phyloP scores from a whole-genome alignment of 1,140 invertebrate genomes.

The Semibalanus balanoides region DNA sequence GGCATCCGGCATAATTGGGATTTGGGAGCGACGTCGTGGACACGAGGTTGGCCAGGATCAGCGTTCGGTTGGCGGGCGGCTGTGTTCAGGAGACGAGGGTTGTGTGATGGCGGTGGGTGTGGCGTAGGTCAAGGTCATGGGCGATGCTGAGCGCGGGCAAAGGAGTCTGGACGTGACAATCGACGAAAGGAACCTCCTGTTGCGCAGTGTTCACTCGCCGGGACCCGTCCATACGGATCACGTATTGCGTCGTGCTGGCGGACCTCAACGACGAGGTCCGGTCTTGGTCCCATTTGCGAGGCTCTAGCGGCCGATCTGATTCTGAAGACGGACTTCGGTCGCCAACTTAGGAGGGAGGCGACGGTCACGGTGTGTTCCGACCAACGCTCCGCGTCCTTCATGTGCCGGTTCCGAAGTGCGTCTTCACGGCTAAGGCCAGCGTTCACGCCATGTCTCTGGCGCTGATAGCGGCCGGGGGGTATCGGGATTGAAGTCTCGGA shows the following conservation, averaged over 20 bases:
- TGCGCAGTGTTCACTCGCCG: conserved; percentile 8
- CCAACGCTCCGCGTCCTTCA: not conserved
- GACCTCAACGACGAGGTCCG: conserved; percentile 6
- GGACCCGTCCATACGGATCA: conserved; percentile 7
- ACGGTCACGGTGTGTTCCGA: conserved; percentile 6
- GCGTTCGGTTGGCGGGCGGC: too few relatives aligned
- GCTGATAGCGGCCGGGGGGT: not conserved
- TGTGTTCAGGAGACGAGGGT: too few relatives aligned
- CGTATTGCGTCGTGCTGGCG: conserved; percentile 9
- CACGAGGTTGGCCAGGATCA: too few relatives aligned
- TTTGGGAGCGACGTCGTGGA: too few relatives aligned
- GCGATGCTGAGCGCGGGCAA: too few relatives aligned
- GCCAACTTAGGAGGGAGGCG: not conserved
- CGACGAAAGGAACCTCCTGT: conserved; percentile 11
- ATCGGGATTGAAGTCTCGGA: conserved; percentile 9
- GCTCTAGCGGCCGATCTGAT: conserved; percentile 7
- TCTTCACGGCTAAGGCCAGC: not conserved
- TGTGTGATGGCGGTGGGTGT: too few relatives aligned
- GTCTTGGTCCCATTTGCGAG: conserved; percentile 11
- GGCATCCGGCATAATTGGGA: too few relatives aligned
- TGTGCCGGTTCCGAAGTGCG: not conserved
- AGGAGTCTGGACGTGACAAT: too few relatives aligned
- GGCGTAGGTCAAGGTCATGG: too few relatives aligned
- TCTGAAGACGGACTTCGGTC: conserved; percentile 8
- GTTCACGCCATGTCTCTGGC: not conserved